Conservation (phyloP, 1,140 invertebrate genomes). For the Drosophila azteca region DNA sequence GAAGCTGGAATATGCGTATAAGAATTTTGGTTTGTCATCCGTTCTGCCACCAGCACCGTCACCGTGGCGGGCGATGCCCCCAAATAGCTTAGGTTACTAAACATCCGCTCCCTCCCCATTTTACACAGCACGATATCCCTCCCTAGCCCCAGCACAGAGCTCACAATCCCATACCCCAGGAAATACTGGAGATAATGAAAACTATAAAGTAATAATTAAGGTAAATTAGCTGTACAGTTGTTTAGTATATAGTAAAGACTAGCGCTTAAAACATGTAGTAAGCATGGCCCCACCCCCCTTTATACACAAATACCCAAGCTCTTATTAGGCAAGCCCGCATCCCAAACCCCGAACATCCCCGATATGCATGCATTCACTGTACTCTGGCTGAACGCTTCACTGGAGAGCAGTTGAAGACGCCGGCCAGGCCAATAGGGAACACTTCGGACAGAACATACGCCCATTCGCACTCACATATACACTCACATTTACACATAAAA, state of each 20-base stretch:
- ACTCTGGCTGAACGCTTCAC: slow-evolving; percentile 56
- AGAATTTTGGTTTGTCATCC: slow-evolving; percentile 49
- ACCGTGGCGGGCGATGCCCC: background rate
- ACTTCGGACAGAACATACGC: slow-evolving; percentile 27
- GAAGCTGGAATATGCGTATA: slow-evolving; percentile 33
- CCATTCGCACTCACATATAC: slow-evolving; percentile 17
- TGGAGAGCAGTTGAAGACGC: slow-evolving; percentile 35
- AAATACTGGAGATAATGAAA: slow-evolving; percentile 59
- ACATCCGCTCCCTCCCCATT: slow-evolving; percentile 1
- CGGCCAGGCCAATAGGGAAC: slow-evolving; percentile 32
- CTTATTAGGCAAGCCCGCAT: slow-evolving; percentile 13
- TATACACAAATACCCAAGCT: slow-evolving; percentile 20
- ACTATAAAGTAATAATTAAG: slow-evolving; percentile 73
- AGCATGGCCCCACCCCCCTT: slow-evolving; percentile 42
- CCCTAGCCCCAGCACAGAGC: slow-evolving; percentile 22
- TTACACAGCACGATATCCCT: background rate
- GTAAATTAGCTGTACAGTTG: slow-evolving; percentile 78
- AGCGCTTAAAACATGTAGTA: slow-evolving; percentile 73
- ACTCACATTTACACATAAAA: slow-evolving; percentile 5
- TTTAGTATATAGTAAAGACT: slow-evolving; percentile 72
- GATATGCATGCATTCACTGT: slow-evolving; percentile 21
- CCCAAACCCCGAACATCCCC: slow-evolving; percentile 11
- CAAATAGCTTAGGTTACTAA: slow-evolving; percentile 60
- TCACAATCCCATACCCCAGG: slow-evolving; percentile 5
- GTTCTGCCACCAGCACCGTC: slow-evolving; percentile 47